Conservation (phyloP, 2,113 vertebrate species). For the Heteronetta atricapilla region DNA sequence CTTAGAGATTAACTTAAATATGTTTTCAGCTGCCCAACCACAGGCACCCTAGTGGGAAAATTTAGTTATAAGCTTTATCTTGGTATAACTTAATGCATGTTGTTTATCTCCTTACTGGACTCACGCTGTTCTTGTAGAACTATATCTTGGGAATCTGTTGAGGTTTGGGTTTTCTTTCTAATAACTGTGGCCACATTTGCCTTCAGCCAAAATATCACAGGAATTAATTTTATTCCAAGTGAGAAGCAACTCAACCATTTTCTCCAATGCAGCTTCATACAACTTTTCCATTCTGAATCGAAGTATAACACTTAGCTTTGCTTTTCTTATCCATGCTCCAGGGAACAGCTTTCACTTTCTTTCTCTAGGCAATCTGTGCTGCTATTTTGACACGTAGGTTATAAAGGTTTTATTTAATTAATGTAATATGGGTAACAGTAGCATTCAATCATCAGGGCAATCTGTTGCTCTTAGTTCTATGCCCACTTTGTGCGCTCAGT, state of each 20-base stretch:
- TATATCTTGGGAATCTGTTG: neutral
- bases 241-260: neutral
- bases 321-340: neutral
- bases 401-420: neutral
- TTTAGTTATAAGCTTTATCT: conserved; percentile 1
- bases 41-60: conserved; percentile 1
- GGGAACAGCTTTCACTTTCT: neutral
- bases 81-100: neutral
- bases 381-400: neutral
- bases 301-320: neutral
- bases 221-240: neutral
- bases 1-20: conserved; percentile 23
- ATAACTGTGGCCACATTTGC: neutral
- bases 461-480: neutral
- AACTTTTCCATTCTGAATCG: neutral
- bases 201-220: neutral
- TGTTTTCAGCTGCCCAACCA: neutral
- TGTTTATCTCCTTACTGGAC: neutral
- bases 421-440: neutral
- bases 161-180: neutral
- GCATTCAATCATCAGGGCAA: neutral
- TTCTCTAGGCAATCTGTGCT: neutral
- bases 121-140: neutral
- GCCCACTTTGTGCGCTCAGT: neutral
- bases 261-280: neutral